These are phyloP conservation scores for Alfaro cultratus DNA, from an alignment of 2,797 vertebrate genomes.

Conservation along the genomic window DNA sequence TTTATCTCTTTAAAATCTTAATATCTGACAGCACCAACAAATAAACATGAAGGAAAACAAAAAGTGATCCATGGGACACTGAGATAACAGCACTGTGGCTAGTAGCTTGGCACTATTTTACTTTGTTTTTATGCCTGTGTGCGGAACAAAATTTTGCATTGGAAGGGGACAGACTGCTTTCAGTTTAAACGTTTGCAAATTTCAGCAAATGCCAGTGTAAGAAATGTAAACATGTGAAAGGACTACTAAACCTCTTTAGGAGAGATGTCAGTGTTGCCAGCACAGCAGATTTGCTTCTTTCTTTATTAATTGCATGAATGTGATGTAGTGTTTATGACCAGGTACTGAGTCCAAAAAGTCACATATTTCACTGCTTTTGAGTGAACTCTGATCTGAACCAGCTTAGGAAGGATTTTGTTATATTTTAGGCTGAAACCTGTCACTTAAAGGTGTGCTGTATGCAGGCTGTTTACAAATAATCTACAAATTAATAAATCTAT, in stretches of 20 bases:
- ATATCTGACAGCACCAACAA: conserved; percentile 30
- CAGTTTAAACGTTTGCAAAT: neutral
- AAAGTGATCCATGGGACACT: conserved; percentile 17
- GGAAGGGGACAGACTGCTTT: neutral
- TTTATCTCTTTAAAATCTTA: conserved; percentile 50
- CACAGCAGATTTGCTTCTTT: neutral
- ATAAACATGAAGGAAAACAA: conserved; percentile 45
- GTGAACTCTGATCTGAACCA: neutral
- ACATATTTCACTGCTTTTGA: neutral
- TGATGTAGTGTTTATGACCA: neutral
- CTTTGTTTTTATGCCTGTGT: neutral
- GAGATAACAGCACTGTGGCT: conserved; percentile 10
- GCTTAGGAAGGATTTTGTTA: neutral
- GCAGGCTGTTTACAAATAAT: no score
- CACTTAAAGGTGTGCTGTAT: neutral
- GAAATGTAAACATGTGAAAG: neutral
- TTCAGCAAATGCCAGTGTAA: neutral
- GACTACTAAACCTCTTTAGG: neutral
- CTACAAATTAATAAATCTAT: neutral
- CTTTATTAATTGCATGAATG: neutral
- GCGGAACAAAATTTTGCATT: neutral
- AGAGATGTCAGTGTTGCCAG: neutral
- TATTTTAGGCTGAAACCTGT: neutral
- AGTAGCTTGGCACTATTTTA: neutral
- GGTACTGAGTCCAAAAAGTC: neutral